Percentiles rank a stretch among this genome's conserved stretches.
Conservation (phyloP, 1,140 invertebrate species). For the Pentalonia nigronervosa region DNA sequence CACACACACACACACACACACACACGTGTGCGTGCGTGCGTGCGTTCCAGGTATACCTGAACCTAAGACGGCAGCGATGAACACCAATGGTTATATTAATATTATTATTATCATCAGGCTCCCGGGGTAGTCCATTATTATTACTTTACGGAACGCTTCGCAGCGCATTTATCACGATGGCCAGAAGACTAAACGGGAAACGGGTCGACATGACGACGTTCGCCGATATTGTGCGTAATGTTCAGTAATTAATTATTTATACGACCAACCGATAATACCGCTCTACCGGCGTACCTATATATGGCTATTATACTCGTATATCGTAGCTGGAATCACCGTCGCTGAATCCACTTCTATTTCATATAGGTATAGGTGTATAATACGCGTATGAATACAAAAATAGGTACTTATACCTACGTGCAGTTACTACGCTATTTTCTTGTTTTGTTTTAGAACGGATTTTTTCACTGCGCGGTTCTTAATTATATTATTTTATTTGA, state of each 20-base stretch:
- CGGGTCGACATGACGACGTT: neutral
- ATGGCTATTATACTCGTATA: too few relatives aligned
- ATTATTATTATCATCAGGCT: neutral
- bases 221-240: neutral
- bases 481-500: conserved; percentile 14
- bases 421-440: neutral
- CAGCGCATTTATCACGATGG: neutral
- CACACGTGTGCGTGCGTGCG: too few relatives aligned
- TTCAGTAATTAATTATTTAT: neutral
- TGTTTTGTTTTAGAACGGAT: neutral
- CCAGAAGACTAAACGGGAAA: neutral
- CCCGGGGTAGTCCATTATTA: neutral
- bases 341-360: too few relatives aligned
- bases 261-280: neutral
- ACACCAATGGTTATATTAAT: neutral
- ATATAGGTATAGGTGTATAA: too few relatives aligned
- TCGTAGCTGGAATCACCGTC: too few relatives aligned
- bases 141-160: neutral
- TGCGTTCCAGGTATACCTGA: neutral
- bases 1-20: neutral
- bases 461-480: neutral
- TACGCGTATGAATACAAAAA: too few relatives aligned
- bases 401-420: too few relatives aligned
- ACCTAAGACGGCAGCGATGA: neutral
- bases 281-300: neutral